Evolutionary conservation across 2,888 invertebrate genomes (phyloP).

Genomic region (Rotaria macrura): DNA sequence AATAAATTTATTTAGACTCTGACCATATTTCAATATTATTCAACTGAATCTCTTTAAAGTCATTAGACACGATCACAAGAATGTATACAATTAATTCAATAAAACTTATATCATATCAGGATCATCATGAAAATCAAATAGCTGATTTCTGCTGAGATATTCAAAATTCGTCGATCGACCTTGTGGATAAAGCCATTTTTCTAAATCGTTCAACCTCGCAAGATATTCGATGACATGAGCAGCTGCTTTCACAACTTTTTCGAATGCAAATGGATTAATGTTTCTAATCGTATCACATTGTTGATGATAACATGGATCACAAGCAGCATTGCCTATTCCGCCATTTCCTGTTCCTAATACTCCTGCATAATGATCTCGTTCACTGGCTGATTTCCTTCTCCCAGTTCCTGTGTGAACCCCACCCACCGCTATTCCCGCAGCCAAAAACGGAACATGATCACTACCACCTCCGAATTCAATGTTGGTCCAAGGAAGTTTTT

Average conservation of each 20-base stretch:
- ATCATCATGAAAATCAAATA: background rate
- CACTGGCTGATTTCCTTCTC: background rate
- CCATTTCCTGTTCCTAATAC: background rate
- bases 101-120: background rate
- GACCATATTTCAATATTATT: too few relatives aligned
- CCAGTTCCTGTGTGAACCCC: background rate
- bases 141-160: background rate
- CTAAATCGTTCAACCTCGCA: background rate
- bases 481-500: background rate
- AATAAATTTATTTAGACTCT: too few relatives aligned
- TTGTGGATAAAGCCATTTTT: background rate
- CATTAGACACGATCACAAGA: too few relatives aligned
- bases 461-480: background rate
- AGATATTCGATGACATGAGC: background rate
- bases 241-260: constrained; percentile 8
- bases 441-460: background rate
- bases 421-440: background rate
- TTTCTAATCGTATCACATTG: background rate
- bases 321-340: background rate
- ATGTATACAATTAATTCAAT: too few relatives aligned
- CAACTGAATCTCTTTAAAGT: too few relatives aligned
- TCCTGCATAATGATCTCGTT: background rate
- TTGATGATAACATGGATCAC: constrained; percentile 18
- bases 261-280: background rate
- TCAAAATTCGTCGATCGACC: background rate